Conservation (phyloP, 2,113 vertebrate species). For the Chionodraco myersi region DNA sequence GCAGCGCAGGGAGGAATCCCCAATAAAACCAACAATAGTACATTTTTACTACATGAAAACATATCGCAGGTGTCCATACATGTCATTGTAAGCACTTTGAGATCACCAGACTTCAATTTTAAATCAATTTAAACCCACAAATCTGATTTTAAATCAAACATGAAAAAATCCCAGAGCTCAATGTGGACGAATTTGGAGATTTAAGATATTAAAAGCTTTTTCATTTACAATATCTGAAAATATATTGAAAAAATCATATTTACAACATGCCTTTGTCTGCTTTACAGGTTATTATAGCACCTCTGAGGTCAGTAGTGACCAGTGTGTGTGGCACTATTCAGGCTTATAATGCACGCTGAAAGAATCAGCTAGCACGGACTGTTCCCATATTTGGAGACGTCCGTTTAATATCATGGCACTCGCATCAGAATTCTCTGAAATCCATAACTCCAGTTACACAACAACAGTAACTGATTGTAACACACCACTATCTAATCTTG, state of each 20-base stretch:
- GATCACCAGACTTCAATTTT: not conserved
- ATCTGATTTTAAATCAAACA: not conserved
- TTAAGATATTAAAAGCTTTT: not conserved
- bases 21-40: constrained; percentile 25
- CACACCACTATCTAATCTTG: too few species aligned
- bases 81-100: not conserved
- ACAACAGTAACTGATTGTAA: too few species aligned
- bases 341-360: too few species aligned
- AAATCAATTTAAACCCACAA: not conserved
- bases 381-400: too few species aligned
- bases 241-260: not conserved
- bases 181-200: not conserved
- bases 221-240: constrained; percentile 1
- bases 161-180: not conserved
- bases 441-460: too few species aligned
- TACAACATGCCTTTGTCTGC: not conserved
- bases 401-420: too few species aligned
- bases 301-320: constrained; percentile 29
- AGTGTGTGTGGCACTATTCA: too few species aligned
- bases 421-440: too few species aligned
- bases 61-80: not conserved
- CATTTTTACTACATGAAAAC: not conserved
- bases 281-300: constrained; percentile 9
- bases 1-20: constrained; percentile 61
- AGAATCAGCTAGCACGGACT: too few species aligned